phyloP scores from a whole-genome alignment of 2,113 vertebrate genomes.

The Daubentonia madagascariensis region DNA sequence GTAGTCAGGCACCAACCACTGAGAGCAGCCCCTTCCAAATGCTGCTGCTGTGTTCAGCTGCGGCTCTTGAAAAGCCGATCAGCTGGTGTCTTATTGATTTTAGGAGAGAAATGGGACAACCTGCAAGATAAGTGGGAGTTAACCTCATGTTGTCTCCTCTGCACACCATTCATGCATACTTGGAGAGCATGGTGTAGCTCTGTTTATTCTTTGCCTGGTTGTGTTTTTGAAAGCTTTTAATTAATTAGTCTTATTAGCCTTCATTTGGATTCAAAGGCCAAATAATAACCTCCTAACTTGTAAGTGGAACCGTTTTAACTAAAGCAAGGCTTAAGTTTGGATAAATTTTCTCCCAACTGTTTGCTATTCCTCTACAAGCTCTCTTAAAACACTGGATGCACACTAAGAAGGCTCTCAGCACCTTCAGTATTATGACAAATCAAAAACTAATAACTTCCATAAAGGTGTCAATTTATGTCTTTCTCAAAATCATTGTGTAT shows the following conservation, averaged over 20 bases:
- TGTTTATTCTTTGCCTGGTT: not conserved
- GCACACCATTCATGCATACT: not conserved
- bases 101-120: not conserved
- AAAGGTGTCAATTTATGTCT: not conserved
- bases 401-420: not conserved
- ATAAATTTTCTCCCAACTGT: not conserved
- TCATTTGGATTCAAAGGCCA: not conserved
- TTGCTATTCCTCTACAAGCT: not conserved
- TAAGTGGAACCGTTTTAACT: not conserved
- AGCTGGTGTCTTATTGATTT: not conserved
- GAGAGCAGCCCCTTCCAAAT: not conserved
- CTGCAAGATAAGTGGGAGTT: not conserved
- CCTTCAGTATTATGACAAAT: not conserved
- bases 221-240: not conserved
- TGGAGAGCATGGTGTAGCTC: not conserved
- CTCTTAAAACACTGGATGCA: not conserved
- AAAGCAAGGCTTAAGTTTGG: not conserved
- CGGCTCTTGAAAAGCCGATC: not conserved
- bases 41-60: not conserved
- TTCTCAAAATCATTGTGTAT: not conserved
- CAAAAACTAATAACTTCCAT: not conserved
- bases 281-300: not conserved
- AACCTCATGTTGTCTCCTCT: not conserved
- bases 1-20: not conserved
- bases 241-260: not conserved